phyloP scores from a whole-genome alignment of 2,797 vertebrate species.

The Pelobates cultripes region DNA sequence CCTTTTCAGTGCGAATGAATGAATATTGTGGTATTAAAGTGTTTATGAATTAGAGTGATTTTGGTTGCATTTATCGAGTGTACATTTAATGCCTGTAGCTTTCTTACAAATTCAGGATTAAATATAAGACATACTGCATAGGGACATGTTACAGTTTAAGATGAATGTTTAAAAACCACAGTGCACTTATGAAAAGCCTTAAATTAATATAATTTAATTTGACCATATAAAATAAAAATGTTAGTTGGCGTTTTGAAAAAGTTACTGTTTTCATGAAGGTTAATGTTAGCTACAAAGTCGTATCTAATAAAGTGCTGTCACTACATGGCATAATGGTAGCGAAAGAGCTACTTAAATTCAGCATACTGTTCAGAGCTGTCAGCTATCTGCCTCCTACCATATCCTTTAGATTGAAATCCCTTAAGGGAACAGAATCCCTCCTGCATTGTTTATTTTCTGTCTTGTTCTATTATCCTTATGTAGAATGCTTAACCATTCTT shows the following conservation, averaged over 20 bases:
- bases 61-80: slow-evolving; percentile 58
- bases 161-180: neutral
- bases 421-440: slow-evolving; percentile 35
- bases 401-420: slow-evolving; percentile 41
- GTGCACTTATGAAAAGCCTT: neutral
- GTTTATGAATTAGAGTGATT: slow-evolving; percentile 56
- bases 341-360: slow-evolving; percentile 36
- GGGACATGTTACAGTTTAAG: neutral
- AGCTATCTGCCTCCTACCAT: slow-evolving; percentile 40
- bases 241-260: slow-evolving; percentile 19
- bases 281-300: slow-evolving; percentile 44
- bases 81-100: slow-evolving; percentile 52
- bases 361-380: slow-evolving; percentile 42
- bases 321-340: slow-evolving; percentile 40
- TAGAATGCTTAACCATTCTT: slow-evolving; percentile 24
- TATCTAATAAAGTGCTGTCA: slow-evolving; percentile 49
- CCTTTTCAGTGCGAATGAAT: slow-evolving; percentile 60
- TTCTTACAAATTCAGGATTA: slow-evolving; percentile 62
- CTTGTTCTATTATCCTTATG: slow-evolving; percentile 26
- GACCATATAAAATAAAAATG: neutral
- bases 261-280: slow-evolving; percentile 33
- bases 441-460: slow-evolving; percentile 43
- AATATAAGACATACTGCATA: slow-evolving; percentile 57
- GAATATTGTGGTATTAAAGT: slow-evolving; percentile 57
- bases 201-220: slow-evolving; percentile 2